A percentile compares a stretch with the other conserved stretches of the same genome.
Conservation (phyloP, 2,888 invertebrate genomes). For the Neuroscelio doddi region DNA sequence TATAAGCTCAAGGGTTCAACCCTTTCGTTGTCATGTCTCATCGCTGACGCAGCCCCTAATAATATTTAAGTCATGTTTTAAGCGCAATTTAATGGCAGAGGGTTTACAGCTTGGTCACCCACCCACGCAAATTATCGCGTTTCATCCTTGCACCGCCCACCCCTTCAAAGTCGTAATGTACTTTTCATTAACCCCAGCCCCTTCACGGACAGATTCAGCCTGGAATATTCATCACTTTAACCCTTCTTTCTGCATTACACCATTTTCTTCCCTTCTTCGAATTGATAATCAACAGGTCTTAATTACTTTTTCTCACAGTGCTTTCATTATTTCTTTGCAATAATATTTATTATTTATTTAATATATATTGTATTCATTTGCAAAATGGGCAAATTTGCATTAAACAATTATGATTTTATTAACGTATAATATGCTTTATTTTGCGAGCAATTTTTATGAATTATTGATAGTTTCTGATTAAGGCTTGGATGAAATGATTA, state of each 20-base stretch:
- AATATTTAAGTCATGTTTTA: conserved; percentile 71
- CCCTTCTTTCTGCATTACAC: conserved; percentile 58
- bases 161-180: conserved; percentile 60
- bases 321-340: conserved; percentile 1
- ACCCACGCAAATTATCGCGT: conserved; percentile 70
- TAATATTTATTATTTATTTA: too few species aligned
- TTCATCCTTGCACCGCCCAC: conserved; percentile 58
- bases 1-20: conserved; percentile 63
- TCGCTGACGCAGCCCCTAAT: conserved; percentile 63
- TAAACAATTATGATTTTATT: too few species aligned
- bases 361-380: too few species aligned
- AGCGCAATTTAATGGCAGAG: conserved; percentile 70
- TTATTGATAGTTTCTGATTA: too few species aligned
- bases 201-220: conserved; percentile 59
- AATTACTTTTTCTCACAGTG: conserved; percentile 54
- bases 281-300: conserved; percentile 66
- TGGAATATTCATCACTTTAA: conserved; percentile 69
- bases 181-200: conserved; percentile 68
- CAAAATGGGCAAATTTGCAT: too few species aligned
- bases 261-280: conserved; percentile 46
- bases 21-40: conserved; percentile 56
- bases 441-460: too few species aligned
- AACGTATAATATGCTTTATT: too few species aligned
- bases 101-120: conserved; percentile 60
- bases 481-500: not conserved